phyloP scores from a whole-genome alignment of 2,113 vertebrate species.

The Eira barbara region DNA sequence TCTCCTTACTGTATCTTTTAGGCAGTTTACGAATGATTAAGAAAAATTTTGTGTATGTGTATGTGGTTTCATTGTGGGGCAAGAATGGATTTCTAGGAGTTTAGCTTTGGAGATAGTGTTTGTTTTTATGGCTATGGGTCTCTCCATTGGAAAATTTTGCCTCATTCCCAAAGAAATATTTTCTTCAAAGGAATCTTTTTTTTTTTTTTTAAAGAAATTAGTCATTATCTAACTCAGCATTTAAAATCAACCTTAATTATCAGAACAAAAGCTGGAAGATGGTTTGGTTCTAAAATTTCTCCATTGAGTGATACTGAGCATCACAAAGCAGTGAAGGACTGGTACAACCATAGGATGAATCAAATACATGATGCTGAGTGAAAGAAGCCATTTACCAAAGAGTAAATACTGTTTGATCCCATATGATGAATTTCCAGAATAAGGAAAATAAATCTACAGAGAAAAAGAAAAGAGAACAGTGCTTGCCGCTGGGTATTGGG shows the following conservation, averaged over 20 bases:
- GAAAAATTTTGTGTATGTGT: neutral
- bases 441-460: neutral
- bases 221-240: neutral
- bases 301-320: neutral
- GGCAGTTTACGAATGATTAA: neutral
- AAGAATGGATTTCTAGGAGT: neutral
- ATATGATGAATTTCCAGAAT: neutral
- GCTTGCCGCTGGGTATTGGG: neutral
- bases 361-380: neutral
- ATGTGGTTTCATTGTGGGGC: neutral
- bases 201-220: constrained; percentile 7
- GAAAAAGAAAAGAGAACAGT: neutral
- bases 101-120: constrained; percentile 4
- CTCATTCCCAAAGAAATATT: neutral
- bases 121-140: neutral
- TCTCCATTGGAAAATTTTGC: neutral
- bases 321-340: neutral
- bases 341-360: neutral
- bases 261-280: neutral
- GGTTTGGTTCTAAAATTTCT: neutral
- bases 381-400: neutral
- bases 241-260: neutral
- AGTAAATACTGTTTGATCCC: neutral
- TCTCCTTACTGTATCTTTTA: neutral
- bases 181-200: neutral